phyloP scores from a whole-genome alignment of 2,797 vertebrate genomes.

The Chelmon rostratus region DNA sequence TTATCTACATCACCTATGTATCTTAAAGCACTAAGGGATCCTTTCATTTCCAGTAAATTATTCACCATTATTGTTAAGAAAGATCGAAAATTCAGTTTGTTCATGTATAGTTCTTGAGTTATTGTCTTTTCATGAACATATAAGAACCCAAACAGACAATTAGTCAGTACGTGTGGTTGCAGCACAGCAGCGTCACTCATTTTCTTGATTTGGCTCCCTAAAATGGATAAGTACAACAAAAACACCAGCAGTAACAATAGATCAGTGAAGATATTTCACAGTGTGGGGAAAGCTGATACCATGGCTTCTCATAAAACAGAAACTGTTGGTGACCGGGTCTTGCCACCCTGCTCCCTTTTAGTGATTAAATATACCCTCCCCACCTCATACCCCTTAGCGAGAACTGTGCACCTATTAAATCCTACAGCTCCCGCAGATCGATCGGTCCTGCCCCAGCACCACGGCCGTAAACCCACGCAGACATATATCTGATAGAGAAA shows the following conservation, averaged over 20 bases:
- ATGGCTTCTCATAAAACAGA: slow-evolving; percentile 73
- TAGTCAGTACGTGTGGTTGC: not conserved
- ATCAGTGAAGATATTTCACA: slow-evolving; percentile 50
- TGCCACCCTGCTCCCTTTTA: slow-evolving; percentile 75
- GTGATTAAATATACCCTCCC: slow-evolving; percentile 81
- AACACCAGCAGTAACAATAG: slow-evolving; percentile 38
- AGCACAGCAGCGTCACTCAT: not conserved
- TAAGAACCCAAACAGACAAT: not conserved
- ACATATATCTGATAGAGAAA: slow-evolving; percentile 81
- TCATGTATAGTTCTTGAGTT: slow-evolving; percentile 3
- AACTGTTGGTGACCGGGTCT: slow-evolving; percentile 72
- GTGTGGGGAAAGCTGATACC: slow-evolving; percentile 46
- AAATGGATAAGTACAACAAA: slow-evolving; percentile 17
- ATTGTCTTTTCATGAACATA: not conserved
- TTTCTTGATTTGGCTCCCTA: slow-evolving; percentile 18
- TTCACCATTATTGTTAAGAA: too few species aligned
- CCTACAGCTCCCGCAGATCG: slow-evolving; percentile 77
- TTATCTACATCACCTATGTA: too few species aligned
- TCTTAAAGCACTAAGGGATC: too few species aligned
- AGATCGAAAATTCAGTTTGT: too few species aligned
- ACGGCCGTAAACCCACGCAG: slow-evolving; percentile 74
- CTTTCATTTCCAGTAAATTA: too few species aligned
- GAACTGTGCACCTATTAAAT: slow-evolving; percentile 81
- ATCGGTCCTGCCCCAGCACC: slow-evolving; percentile 73
- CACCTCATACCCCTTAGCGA: slow-evolving; percentile 58